A percentile compares a stretch with the other conserved stretches of the same genome.
phyloP scores from a whole-genome alignment of 2,888 invertebrate species.

The Brachypalpus laphriformis region DNA sequence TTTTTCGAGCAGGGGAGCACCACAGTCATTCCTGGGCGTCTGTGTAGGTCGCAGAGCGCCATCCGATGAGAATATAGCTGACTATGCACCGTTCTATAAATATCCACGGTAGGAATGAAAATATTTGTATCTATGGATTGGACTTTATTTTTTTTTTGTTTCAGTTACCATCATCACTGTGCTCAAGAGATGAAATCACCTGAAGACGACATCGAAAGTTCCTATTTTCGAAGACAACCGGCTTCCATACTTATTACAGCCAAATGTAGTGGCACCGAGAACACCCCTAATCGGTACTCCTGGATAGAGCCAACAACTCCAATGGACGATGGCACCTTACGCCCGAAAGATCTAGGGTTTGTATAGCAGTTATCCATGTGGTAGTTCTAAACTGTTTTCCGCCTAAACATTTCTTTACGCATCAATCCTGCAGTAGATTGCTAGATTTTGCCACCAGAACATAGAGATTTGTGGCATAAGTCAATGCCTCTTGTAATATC shows the following conservation, averaged over 20 bases:
- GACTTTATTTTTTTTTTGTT: neutral
- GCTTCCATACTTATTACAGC: constrained; percentile 88
- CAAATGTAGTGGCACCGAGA: constrained; percentile 82
- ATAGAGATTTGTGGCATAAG: constrained; percentile 20
- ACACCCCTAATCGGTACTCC: constrained; percentile 54
- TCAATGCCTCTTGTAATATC: constrained; percentile 24
- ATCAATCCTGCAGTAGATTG: constrained; percentile 55
- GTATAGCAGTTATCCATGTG: constrained; percentile 39
- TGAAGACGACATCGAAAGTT: constrained; percentile 90
- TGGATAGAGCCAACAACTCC: constrained; percentile 72
- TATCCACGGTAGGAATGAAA: constrained; percentile 85
- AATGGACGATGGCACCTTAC: constrained; percentile 76
- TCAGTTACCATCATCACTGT: constrained; percentile 78
- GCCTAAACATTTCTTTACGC: constrained; percentile 33
- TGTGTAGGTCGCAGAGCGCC: constrained; percentile 93
- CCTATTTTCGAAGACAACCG: constrained; percentile 91
- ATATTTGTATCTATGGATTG: neutral
- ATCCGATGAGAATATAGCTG: constrained; percentile 93
- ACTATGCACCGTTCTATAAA: constrained; percentile 92
- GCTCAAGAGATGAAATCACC: constrained; percentile 75
- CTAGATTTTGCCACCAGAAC: constrained; percentile 14
- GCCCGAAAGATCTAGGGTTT: constrained; percentile 79
- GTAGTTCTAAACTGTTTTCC: constrained; percentile 6
- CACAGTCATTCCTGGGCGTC: constrained; percentile 90
- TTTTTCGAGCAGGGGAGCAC: constrained; percentile 85